Percentiles rank a stretch among this genome's conserved stretches.
Conservation (phyloP, 2,888 invertebrate species). For the Drosophila cognata region DNA sequence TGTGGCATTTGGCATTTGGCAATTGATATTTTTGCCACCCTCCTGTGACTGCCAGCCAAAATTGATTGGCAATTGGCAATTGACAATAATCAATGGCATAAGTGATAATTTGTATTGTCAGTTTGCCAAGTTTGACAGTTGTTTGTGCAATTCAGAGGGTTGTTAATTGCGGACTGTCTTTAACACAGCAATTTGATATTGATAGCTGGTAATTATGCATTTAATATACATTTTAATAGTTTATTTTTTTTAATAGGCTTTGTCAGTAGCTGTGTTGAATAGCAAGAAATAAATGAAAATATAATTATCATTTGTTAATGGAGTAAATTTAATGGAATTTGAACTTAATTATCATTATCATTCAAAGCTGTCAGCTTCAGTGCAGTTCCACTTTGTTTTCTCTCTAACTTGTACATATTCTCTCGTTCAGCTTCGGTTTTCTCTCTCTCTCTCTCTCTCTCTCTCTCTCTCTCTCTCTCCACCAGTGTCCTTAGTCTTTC, state of each 20-base stretch:
- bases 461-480: neutral
- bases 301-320: constrained; percentile 13
- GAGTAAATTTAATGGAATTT: constrained; percentile 6
- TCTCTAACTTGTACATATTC: neutral
- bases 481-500: neutral
- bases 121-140: constrained; percentile 35
- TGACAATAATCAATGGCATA: constrained; percentile 76
- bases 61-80: constrained; percentile 75
- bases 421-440: neutral
- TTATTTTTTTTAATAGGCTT: neutral
- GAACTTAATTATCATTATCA: constrained; percentile 21
- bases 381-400: constrained; percentile 1
- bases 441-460: neutral
- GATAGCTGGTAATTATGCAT: constrained; percentile 13
- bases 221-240: constrained; percentile 9
- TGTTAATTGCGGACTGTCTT: constrained; percentile 28
- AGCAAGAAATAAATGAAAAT: neutral
- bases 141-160: constrained; percentile 24
- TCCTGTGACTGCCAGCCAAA: constrained; percentile 31
- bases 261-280: neutral
- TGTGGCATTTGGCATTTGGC: constrained; percentile 46
- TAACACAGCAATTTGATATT: constrained; percentile 16
- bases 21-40: constrained; percentile 60
- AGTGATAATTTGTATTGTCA: constrained; percentile 77
- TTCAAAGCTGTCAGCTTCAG: constrained; percentile 21